Evolutionary conservation across 2,888 invertebrate genomes (phyloP).

Genomic region (Macaria notata): DNA sequence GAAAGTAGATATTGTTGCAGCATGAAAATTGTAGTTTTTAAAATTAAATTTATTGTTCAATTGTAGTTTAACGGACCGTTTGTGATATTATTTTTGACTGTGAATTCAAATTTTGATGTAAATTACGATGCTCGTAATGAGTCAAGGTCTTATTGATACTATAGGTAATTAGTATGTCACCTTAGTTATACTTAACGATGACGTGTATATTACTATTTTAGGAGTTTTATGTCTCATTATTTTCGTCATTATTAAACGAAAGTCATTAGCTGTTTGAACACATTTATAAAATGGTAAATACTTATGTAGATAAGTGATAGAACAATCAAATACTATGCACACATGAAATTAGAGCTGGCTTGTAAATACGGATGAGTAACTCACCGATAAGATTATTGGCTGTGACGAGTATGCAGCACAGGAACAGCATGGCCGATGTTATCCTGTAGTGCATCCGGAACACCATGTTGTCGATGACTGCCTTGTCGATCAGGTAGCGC

Average conservation of each 20-base stretch:
- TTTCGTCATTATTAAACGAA: no score
- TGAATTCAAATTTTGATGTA: constrained; percentile 16
- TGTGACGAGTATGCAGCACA: constrained; percentile 93
- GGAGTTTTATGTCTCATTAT: no score
- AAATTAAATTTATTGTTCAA: neutral
- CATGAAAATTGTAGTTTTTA: constrained; percentile 2
- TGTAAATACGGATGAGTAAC: constrained; percentile 44
- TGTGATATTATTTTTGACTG: constrained; percentile 7
- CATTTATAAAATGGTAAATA: no score
- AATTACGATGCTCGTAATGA: constrained; percentile 13
- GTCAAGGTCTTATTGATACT: constrained; percentile 18
- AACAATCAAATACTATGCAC: no score
- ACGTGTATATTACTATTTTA: neutral
- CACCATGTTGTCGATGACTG: constrained; percentile 94
- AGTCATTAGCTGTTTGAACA: no score
- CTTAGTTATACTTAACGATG: constrained; percentile 1
- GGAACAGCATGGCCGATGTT: constrained; percentile 92
- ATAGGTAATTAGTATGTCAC: constrained; percentile 9
- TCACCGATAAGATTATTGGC: constrained; percentile 95
- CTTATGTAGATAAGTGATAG: no score
- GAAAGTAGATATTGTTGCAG: constrained; percentile 16
- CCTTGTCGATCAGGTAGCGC: constrained; percentile 93
- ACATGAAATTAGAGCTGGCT: neutral
- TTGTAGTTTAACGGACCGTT: neutral
- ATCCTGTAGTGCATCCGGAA: constrained; percentile 94